Percentiles rank a stretch among this genome's conserved stretches.
Evolutionary conservation across 2,888 invertebrate genomes (phyloP).

Genomic region (Herminia tarsipennalis): DNA sequence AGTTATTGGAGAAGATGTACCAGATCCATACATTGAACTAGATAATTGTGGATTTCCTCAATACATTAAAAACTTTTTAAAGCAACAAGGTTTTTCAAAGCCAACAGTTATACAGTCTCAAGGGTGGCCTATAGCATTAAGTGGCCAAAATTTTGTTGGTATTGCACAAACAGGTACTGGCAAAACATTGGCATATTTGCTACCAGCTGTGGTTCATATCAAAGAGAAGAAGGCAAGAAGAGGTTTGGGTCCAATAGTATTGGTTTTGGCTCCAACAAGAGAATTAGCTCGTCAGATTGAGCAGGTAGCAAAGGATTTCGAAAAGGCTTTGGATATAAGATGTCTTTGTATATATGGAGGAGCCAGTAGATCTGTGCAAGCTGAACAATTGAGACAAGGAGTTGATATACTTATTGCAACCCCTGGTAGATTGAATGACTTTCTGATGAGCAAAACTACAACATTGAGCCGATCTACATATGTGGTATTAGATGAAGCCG

Average conservation of each 20-base stretch:
- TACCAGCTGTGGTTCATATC: constrained; percentile 94
- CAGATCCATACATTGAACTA: constrained; percentile 91
- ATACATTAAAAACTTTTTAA: constrained; percentile 87
- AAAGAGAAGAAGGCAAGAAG: constrained; percentile 89
- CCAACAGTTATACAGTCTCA: constrained; percentile 94
- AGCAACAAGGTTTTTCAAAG: constrained; percentile 87
- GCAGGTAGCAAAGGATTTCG: constrained; percentile 91
- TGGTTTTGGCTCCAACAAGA: constrained; percentile 92
- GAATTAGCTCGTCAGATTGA: constrained; percentile 93
- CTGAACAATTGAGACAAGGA: constrained; percentile 87
- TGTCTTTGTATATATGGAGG: constrained; percentile 96
- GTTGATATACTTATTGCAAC: constrained; percentile 95
- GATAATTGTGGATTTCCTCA: constrained; percentile 91
- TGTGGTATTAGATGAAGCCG: constrained; percentile 95
- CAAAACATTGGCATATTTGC: constrained; percentile 90
- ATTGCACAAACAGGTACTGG: constrained; percentile 94
- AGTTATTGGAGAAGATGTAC: constrained; percentile 88
- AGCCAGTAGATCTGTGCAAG: constrained; percentile 89
- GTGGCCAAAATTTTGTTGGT: constrained; percentile 93
- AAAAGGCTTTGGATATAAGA: constrained; percentile 88
- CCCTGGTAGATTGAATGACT: constrained; percentile 94
- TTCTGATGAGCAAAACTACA: constrained; percentile 89
- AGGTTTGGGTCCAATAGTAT: constrained; percentile 92
- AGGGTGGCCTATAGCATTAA: constrained; percentile 93
- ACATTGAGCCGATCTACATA: constrained; percentile 91